Evolutionary conservation across 35 echinoderm and acorn worm genomes (phyloP).

Genomic region (Strongylocentrotus purpuratus): DNA sequence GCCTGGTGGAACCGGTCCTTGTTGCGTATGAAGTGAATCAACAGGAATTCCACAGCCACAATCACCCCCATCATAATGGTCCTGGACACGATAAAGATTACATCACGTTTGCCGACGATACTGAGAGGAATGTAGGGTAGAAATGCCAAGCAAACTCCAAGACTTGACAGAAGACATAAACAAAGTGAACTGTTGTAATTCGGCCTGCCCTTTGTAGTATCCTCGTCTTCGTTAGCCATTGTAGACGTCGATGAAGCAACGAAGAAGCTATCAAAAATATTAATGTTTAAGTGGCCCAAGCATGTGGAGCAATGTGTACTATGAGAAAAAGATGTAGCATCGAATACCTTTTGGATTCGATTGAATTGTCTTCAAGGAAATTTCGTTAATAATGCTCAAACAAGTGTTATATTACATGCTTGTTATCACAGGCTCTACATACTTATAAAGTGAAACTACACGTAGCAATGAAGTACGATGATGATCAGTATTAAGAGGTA

Average conservation of each 20-base stretch:
- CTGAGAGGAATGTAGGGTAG: neutral
- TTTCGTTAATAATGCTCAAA: too few species aligned
- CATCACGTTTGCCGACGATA: neutral
- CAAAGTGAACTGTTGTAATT: neutral
- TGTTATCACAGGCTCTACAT: too few species aligned
- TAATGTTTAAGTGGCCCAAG: too few species aligned
- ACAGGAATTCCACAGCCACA: neutral
- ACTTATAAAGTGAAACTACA: too few species aligned
- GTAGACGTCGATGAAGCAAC: neutral
- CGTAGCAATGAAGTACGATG: too few species aligned
- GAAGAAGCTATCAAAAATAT: too few species aligned
- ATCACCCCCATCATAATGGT: neutral
- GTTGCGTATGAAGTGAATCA: neutral
- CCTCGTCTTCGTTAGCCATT: neutral
- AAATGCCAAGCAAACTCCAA: neutral
- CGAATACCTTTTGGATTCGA: too few species aligned
- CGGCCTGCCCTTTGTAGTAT: neutral
- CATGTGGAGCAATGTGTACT: too few species aligned
- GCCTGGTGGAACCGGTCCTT: neutral
- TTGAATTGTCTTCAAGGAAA: too few species aligned
- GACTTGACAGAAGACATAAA: neutral
- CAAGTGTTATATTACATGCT: too few species aligned
- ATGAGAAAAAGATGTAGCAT: too few species aligned
- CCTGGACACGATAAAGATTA: neutral
- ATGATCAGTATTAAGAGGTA: too few species aligned